A percentile compares a stretch with the other conserved stretches of the same genome.
These are phyloP conservation scores for Aplochiton taeniatus DNA, from an alignment of 2,797 vertebrate genomes.

Conservation along the genomic window DNA sequence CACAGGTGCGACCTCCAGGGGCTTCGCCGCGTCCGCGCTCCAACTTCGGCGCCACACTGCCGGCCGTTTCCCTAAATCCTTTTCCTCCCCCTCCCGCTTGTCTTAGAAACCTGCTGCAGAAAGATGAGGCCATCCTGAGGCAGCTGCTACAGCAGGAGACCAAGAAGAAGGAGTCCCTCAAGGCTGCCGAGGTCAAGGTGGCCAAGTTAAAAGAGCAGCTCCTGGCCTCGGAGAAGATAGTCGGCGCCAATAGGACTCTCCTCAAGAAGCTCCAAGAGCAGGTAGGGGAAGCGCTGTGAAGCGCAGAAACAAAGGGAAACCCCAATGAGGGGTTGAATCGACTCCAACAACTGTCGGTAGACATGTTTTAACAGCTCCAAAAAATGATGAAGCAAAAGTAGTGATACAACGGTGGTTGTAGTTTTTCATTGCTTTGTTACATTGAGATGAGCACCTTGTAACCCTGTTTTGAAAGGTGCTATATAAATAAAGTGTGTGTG, in stretches of 20 bases:
- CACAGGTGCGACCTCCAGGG: conserved; percentile 77
- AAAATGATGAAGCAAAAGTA: no score
- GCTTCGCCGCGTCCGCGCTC: background rate
- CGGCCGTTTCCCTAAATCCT: background rate
- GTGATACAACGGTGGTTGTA: no score
- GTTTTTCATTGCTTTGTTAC: no score
- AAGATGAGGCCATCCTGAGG: conserved; percentile 87
- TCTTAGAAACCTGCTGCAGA: conserved; percentile 84
- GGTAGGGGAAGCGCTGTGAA: conserved; percentile 60
- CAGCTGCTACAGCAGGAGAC: conserved; percentile 91
- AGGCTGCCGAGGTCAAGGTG: conserved; percentile 88
- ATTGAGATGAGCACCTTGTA: no score
- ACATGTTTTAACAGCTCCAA: no score
- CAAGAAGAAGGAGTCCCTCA: conserved; percentile 89
- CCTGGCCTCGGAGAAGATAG: conserved; percentile 89
- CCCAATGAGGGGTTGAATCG: background rate
- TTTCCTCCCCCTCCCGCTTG: background rate
- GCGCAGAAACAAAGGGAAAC: background rate
- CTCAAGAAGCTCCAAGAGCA: conserved; percentile 95
- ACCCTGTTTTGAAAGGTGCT: no score
- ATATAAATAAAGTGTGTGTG: no score
- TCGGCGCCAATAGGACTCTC: conserved; percentile 83
- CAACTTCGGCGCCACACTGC: background rate
- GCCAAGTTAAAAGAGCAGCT: conserved; percentile 89
- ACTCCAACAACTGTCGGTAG: no score